phyloP scores from a whole-genome alignment of 2,113 vertebrate species.

The Mesoclemmys tuberculata region DNA sequence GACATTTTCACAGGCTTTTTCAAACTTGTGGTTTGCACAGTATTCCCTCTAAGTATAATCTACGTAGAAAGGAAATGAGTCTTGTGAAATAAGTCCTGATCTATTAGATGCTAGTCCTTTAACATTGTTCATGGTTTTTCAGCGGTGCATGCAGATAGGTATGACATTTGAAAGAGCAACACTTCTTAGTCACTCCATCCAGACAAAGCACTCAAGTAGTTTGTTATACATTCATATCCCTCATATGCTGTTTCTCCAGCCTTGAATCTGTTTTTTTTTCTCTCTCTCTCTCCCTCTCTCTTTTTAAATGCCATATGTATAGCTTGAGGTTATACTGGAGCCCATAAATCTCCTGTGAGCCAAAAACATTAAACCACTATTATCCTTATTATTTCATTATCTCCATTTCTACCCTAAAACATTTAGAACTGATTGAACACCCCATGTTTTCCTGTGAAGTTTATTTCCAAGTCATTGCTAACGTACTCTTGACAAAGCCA shows the following conservation, averaged over 20 bases:
- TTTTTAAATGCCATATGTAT: constrained; percentile 69
- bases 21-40: constrained; percentile 46
- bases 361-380: constrained; percentile 77
- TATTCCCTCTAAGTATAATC: constrained; percentile 66
- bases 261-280: constrained; percentile 46
- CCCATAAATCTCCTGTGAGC: constrained; percentile 81
- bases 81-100: constrained; percentile 47
- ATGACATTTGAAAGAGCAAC: neutral
- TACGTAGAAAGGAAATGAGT: constrained; percentile 66
- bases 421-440: constrained; percentile 83
- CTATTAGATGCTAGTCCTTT: constrained; percentile 32
- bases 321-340: constrained; percentile 82
- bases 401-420: constrained; percentile 79
- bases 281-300: neutral
- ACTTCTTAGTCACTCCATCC: constrained; percentile 31
- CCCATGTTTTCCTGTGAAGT: constrained; percentile 80
- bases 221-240: constrained; percentile 55
- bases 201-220: constrained; percentile 21
- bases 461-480: constrained; percentile 82
- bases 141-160: neutral
- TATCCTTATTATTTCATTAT: constrained; percentile 87
- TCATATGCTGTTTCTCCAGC: constrained; percentile 15
- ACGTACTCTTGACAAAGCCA: constrained; percentile 80
- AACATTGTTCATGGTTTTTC: neutral
- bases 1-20: constrained; percentile 28